Evolutionary conservation across 2,888 invertebrate species (phyloP).

Genomic region (Sphaeridia pumilis): DNA sequence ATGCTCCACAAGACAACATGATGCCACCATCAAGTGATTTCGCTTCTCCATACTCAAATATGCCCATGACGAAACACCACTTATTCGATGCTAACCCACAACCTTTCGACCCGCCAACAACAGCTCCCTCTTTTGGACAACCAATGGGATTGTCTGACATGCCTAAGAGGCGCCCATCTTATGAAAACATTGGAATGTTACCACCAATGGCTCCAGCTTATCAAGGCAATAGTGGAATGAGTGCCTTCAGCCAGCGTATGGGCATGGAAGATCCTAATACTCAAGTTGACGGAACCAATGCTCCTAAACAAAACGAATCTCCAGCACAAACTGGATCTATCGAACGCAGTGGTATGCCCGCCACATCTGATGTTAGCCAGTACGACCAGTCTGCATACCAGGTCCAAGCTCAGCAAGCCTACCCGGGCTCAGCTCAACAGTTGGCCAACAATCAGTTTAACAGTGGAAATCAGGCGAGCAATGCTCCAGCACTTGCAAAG

Average conservation of each 20-base stretch:
- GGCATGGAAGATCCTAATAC: constrained; percentile 9
- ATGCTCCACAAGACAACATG: constrained; percentile 3
- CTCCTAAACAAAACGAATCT: not conserved
- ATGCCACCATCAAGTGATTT: constrained; percentile 6
- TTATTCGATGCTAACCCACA: constrained; percentile 8
- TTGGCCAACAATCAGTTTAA: constrained; percentile 7
- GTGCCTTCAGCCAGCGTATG: constrained; percentile 14
- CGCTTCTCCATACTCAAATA: constrained; percentile 5
- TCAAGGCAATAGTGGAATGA: constrained; percentile 1
- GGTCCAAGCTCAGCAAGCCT: not conserved
- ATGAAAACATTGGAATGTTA: constrained; percentile 12
- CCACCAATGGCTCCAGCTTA: constrained; percentile 7
- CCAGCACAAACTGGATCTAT: not conserved
- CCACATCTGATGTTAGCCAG: not conserved
- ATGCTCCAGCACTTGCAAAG: not conserved
- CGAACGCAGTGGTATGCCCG: not conserved
- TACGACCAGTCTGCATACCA: not conserved
- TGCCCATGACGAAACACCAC: not conserved
- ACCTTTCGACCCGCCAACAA: constrained; percentile 2
- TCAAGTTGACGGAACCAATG: constrained; percentile 5
- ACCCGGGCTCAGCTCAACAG: constrained; percentile 1
- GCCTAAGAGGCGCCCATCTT: not conserved
- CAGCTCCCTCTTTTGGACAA: not conserved
- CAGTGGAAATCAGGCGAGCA: not conserved
- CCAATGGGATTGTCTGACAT: not conserved